Base-by-base conservation (phyloP, 1,140 invertebrate species). In the Drosophila nebulosa region DNA sequence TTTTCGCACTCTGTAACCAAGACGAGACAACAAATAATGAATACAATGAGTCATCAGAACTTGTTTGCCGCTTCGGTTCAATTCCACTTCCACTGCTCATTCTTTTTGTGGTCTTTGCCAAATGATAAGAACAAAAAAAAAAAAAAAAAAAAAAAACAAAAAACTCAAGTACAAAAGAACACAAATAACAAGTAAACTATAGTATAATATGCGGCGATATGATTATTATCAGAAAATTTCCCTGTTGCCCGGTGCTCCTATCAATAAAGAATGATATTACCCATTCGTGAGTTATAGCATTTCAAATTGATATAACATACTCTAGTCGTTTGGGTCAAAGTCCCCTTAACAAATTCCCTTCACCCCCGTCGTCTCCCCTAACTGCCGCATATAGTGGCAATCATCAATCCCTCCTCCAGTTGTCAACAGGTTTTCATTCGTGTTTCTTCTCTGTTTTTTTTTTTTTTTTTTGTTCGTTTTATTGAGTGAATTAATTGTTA, bases 181-280 rank as follows among this genome's bases (percentile, higher is more conserved):
- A 18, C 18, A 32, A 55, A n/a, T n/a, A 18, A 55, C 27, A 14
- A 27, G 64, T 74, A 59, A 74, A 74, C 74, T 56, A 66, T 62
- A 74, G 65, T 65, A 60, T 10, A 32, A 32, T 32, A 60, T 18
- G 4, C 26, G 14, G 70, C 51, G 71, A 74, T 74, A 67, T 36
- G 71, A 66, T 74, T 62, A 67, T 30, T 53, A 55, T 62, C 52
- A 35, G 65, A 53, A 50, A 56, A 55, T 53, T 58, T 73, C 52
- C 52, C 70, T 72, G 70, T 73, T 73, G 69, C 69, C 70, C 39
- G 39, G 70, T 65, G 70, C 69, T 30, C 69, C 69, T 73, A 65
- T 74, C 69, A 73, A 73, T 73, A 73, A 73, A 72, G 59, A 55
- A 74, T 69, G 51, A 69, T 74, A 74, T 32, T 57, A 55, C 55